phyloP scores from a whole-genome alignment of 2,797 vertebrate genomes.

The Anolis apletophallus region DNA sequence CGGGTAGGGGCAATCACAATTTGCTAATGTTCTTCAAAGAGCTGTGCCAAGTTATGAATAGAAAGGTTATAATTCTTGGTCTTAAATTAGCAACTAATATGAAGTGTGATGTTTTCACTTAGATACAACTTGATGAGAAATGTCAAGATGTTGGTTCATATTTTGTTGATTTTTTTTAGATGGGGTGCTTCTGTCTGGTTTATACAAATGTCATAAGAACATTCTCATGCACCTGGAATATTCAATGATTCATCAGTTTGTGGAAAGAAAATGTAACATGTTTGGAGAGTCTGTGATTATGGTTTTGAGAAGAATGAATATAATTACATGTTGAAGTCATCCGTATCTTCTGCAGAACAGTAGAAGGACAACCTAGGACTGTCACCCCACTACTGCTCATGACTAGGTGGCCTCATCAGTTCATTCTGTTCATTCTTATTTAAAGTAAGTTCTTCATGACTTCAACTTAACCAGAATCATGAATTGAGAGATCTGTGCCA shows the following conservation, averaged over 20 bases:
- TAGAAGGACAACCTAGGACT: too few relatives aligned
- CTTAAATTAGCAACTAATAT: neutral
- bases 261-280: neutral
- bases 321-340: neutral
- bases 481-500: neutral
- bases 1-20: neutral
- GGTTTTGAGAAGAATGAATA: neutral
- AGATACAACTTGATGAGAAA: neutral
- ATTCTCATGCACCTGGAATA: neutral
- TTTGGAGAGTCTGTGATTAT: neutral
- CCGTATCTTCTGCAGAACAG: neutral
- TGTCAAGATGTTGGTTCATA: neutral
- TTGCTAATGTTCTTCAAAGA: conserved; percentile 30
- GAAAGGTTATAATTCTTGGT: conserved; percentile 3
- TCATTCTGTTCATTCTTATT: too few relatives aligned
- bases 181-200: too few relatives aligned
- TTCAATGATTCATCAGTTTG: neutral
- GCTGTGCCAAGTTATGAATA: conserved; percentile 30
- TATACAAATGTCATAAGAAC: neutral
- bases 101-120: neutral
- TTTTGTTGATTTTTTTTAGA: neutral
- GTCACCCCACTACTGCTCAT: too few relatives aligned
- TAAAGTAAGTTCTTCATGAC: too few relatives aligned
- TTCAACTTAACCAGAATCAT: neutral
- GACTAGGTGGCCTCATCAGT: too few relatives aligned